A percentile compares a stretch with the other conserved stretches of the same genome.
These are phyloP conservation scores for Hypotaenidia philippensis DNA, from an alignment of 2,797 vertebrate genomes.

Conservation along the genomic window DNA sequence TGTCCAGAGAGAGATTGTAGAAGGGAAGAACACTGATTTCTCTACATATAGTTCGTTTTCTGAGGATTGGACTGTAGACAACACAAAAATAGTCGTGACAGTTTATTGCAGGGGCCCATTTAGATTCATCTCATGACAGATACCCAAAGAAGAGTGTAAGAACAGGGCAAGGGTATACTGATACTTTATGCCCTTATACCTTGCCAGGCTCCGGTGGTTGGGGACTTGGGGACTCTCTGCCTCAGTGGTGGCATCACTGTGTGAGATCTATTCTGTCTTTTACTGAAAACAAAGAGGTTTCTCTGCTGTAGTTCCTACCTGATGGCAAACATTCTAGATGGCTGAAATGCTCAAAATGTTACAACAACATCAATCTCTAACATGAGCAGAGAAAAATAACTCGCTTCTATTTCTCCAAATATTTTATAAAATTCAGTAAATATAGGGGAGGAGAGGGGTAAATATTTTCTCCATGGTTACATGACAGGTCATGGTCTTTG, in stretches of 20 bases:
- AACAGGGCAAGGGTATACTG: not conserved
- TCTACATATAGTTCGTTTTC: not conserved
- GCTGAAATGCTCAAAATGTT: not conserved
- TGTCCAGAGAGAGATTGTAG: not conserved
- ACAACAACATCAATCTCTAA: not conserved
- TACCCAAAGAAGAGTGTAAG: not conserved
- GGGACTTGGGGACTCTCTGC: not conserved
- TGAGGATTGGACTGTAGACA: not conserved
- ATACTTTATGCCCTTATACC: not conserved
- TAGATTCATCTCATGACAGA: not conserved
- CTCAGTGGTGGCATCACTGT: not conserved
- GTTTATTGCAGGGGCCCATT: not conserved
- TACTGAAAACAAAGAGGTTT: not conserved
- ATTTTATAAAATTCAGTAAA: conserved; percentile 31
- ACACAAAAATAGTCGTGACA: not conserved
- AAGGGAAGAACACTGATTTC: not conserved
- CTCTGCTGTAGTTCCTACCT: not conserved
- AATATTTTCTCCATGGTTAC: conserved; percentile 21
- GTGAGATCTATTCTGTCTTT: not conserved
- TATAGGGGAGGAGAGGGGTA: conserved; percentile 7
- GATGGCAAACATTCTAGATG: not conserved
- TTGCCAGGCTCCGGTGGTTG: not conserved
- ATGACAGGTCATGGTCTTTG: conserved; percentile 28
- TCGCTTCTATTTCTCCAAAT: conserved; percentile 22
- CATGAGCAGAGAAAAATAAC: not conserved